Percentiles rank a stretch among this genome's conserved stretches.
These are phyloP conservation scores for Carabus problematicus DNA, from an alignment of 2,888 invertebrate species.

Conservation along the genomic window DNA sequence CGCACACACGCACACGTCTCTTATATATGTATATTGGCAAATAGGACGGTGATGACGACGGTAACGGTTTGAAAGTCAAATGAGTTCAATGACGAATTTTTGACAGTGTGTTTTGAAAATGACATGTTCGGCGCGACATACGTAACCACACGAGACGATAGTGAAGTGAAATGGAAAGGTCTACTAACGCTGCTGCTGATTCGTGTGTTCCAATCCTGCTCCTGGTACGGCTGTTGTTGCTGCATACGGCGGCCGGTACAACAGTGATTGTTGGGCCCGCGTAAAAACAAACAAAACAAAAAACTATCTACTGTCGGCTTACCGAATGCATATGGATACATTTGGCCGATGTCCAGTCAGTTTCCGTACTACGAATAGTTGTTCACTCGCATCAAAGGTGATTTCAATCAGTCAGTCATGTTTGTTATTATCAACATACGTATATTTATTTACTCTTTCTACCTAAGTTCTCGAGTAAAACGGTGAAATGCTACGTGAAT, in stretches of 20 bases:
- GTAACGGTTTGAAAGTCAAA: slow-evolving; percentile 43
- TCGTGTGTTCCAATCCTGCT: background rate
- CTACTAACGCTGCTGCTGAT: slow-evolving; percentile 15
- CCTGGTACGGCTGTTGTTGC: slow-evolving; percentile 1
- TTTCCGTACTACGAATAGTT: slow-evolving; percentile 39
- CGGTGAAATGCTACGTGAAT: too few species aligned
- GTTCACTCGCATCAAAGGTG: slow-evolving; percentile 41
- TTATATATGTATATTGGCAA: slow-evolving; percentile 41
- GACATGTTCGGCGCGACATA: slow-evolving; percentile 25
- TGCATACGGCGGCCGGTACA: slow-evolving; percentile 10
- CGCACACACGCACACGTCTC: too few species aligned
- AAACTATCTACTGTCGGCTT: slow-evolving; percentile 29
- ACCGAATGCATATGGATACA: slow-evolving; percentile 41
- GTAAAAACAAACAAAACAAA: slow-evolving; percentile 9
- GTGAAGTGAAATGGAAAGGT: slow-evolving; percentile 38
- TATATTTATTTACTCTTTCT: too few species aligned
- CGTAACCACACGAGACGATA: background rate
- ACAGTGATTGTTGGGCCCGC: slow-evolving; percentile 5
- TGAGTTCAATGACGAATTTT: slow-evolving; percentile 35
- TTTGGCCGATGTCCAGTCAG: slow-evolving; percentile 38
- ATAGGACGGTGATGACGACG: too few species aligned
- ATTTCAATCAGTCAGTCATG: slow-evolving; percentile 12
- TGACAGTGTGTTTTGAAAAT: slow-evolving; percentile 21
- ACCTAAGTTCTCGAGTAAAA: too few species aligned
- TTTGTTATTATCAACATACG: too few species aligned